Evolutionary conservation across 2,888 invertebrate species (phyloP).

Genomic region (Malthinus flaveolus): DNA sequence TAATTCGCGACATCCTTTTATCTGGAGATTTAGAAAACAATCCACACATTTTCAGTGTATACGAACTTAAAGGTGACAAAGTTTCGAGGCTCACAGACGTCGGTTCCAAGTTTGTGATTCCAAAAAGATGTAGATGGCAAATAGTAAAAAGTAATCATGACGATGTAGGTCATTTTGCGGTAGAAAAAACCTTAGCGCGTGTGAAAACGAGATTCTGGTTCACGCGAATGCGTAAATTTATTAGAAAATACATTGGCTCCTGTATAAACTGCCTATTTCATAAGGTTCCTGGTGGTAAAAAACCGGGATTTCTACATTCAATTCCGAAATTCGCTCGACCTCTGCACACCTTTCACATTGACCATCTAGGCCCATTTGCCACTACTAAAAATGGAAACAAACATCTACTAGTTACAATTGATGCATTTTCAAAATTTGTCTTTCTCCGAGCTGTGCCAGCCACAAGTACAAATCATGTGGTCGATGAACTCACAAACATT

Average conservation of each 20-base stretch:
- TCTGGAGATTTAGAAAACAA: slow-evolving; percentile 12
- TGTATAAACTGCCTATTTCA: slow-evolving; percentile 12
- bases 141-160: no score
- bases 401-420: not conserved
- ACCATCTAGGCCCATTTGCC: slow-evolving; percentile 10
- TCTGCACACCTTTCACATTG: slow-evolving; percentile 9
- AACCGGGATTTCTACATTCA: slow-evolving; percentile 13
- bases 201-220: no score
- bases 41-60: slow-evolving; percentile 28
- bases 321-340: slow-evolving; percentile 6
- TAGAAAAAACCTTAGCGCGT: slow-evolving; percentile 38
- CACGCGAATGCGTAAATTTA: slow-evolving; percentile 17
- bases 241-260: slow-evolving; percentile 8
- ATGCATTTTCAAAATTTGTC: no score
- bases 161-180: slow-evolving; percentile 39
- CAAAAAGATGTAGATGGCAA: no score
- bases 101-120: no score
- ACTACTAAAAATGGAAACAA: slow-evolving; percentile 13
- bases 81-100: slow-evolving; percentile 23
- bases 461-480: no score
- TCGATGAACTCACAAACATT: no score
- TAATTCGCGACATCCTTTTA: slow-evolving; percentile 26
- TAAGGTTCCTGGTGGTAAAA: slow-evolving; percentile 11
- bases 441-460: not conserved
- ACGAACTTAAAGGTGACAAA: slow-evolving; percentile 26